These are phyloP conservation scores for Rhineura floridana DNA, from an alignment of 2,113 vertebrate genomes.

Conservation along the genomic window DNA sequence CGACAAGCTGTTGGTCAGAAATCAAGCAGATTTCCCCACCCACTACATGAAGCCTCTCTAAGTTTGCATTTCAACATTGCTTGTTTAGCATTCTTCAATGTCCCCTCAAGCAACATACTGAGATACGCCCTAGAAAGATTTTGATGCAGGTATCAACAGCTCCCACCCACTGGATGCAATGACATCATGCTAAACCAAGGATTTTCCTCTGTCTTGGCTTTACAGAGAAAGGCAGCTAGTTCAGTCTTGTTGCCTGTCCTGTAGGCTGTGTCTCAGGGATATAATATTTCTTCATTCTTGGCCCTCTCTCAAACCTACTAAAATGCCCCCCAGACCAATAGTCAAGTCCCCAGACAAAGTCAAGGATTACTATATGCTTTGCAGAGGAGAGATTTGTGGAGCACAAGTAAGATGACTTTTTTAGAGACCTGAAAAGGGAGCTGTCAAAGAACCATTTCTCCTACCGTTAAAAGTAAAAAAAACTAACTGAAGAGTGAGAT, in stretches of 20 bases:
- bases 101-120: constrained; percentile 36
- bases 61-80: constrained; percentile 31
- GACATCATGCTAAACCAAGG: neutral
- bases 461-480: neutral
- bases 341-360: neutral
- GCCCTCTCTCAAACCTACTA: constrained; percentile 11
- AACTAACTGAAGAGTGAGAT: neutral
- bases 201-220: constrained; percentile 23
- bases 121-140: constrained; percentile 26
- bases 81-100: constrained; percentile 13
- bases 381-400: constrained; percentile 10
- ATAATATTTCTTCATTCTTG: constrained; percentile 39
- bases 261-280: constrained; percentile 26
- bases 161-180: constrained; percentile 17
- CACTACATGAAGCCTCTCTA: constrained; percentile 3
- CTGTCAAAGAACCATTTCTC: neutral
- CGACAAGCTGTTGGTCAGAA: neutral
- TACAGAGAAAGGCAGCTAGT: constrained; percentile 10
- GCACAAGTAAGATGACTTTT: constrained; percentile 19
- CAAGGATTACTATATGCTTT: neutral
- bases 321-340: constrained; percentile 40
- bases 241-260: constrained; percentile 34
- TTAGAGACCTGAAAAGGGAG: constrained; percentile 33
- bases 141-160: constrained; percentile 33
- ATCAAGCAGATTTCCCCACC: neutral